Base-by-base conservation (phyloP, 2,113 vertebrate species). In the Nothocercus nigrocapillus region DNA sequence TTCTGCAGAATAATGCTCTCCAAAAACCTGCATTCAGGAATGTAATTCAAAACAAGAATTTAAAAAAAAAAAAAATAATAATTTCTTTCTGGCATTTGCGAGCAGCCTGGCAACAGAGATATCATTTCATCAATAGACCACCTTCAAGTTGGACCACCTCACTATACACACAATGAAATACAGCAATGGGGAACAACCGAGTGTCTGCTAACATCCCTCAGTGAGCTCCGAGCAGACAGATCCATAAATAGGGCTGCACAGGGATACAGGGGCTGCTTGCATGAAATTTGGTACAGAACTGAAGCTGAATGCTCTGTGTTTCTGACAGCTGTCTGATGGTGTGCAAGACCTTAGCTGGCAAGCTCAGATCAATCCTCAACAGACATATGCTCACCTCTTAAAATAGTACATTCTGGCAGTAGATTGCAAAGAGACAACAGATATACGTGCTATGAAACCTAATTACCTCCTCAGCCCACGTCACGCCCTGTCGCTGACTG, bases 321-420 rank as follows among this genome's bases (percentile, higher is more conserved):
- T 87, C 94, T 45, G 49, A 84, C 90, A 96, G 94, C 95, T 95
- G 94, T 69, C 86, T 53, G 36, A 66, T 94, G 77, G 82, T 17
- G 0, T 94, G 93, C 80, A 63, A 88, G 63, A 82, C 70, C 59
- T 79, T 59, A 78, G 76, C 80, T 66, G 76, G 82, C 58, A 53
- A 93, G 44, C 88, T 93, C 82, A 68, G 51, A 81, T 91, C 92
- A 93, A 90, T 75, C 94, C 88, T 81, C 82, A 92, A 64, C 28
- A 84, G 80, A 74, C 90, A 75, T 34, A 51, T 85, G 82, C 25
- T 93, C 76, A 83, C 34, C 82, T 94, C 96, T 93, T 95, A 94
- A 96, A 96, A 96, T 91, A 95, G 93, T 83, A 89, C 85, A 24
- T 81, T 91, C 90, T 93, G 81, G 92, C 77, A 92, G 63, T 25